A percentile compares a stretch with the other conserved stretches of the same genome.
phyloP scores from a whole-genome alignment of 2,797 vertebrate genomes.

The Gymnoscopelus microlampas region DNA sequence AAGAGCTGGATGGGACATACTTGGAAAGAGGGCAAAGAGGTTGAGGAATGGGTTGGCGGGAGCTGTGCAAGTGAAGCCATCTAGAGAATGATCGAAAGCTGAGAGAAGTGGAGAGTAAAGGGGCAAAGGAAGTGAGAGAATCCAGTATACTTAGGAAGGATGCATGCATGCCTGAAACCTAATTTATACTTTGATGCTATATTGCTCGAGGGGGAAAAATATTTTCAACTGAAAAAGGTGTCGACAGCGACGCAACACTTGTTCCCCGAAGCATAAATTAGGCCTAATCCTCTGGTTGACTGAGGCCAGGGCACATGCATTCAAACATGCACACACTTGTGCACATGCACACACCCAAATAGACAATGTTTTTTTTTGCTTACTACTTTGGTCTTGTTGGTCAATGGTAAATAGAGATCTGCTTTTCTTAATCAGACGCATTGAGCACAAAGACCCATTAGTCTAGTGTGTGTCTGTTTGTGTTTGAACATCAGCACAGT shows the following conservation, averaged over 20 bases:
- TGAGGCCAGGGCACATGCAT: conserved; percentile 41
- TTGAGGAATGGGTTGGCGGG: not conserved
- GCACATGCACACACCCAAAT: conserved; percentile 11
- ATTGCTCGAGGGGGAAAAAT: too few relatives aligned
- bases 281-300: conserved; percentile 63
- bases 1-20: not conserved
- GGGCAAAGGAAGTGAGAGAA: conserved; percentile 28
- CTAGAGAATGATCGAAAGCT: not conserved
- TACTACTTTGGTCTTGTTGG: not conserved
- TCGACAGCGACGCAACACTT: not conserved
- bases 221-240: too few relatives aligned
- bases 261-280: conserved; percentile 15
- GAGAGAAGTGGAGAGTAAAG: conserved; percentile 14
- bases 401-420: too few relatives aligned
- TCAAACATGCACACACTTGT: conserved; percentile 19
- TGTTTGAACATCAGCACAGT: conserved; percentile 9
- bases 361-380: not conserved
- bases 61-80: not conserved
- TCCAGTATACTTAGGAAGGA: conserved; percentile 59
- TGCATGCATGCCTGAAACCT: not conserved
- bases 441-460: not conserved
- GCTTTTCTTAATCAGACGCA: conserved; percentile 5
- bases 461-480: conserved; percentile 24
- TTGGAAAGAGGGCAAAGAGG: conserved; percentile 3
- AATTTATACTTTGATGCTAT: too few relatives aligned